phyloP scores from a whole-genome alignment of 1,140 invertebrate genomes.

The Paracyclopina nana region DNA sequence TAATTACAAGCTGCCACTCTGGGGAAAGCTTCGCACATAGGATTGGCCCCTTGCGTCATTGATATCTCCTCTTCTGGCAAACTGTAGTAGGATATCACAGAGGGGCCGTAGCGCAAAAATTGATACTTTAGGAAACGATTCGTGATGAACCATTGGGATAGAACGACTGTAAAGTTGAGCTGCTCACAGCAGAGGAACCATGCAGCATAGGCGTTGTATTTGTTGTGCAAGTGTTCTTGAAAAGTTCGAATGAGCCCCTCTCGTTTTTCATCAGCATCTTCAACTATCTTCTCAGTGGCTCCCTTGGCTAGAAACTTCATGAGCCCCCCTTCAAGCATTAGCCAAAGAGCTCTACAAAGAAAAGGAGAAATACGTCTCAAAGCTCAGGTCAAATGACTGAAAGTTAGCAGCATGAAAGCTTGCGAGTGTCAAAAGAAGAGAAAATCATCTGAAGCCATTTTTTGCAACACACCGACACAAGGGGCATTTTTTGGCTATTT shows the following conservation, averaged over 20 bases:
- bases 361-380: too few species aligned
- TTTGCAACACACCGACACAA: too few species aligned
- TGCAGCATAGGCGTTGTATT: constrained; percentile 9
- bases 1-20: constrained; percentile 11
- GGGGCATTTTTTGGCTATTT: too few species aligned
- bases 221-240: constrained; percentile 14
- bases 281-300: constrained; percentile 7
- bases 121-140: constrained; percentile 11
- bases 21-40: constrained; percentile 14
- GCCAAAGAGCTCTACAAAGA: constrained; percentile 22
- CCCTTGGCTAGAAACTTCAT: constrained; percentile 16
- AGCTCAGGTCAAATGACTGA: too few species aligned
- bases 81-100: background rate
- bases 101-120: constrained; percentile 10
- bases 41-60: background rate
- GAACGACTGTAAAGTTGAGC: constrained; percentile 1
- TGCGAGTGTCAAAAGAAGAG: too few species aligned
- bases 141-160: constrained; percentile 2
- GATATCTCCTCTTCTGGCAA: constrained; percentile 8
- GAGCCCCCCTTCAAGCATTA: constrained; percentile 21
- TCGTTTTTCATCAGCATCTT: constrained; percentile 2
- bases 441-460: too few species aligned
- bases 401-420: too few species aligned
- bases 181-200: constrained; percentile 4
- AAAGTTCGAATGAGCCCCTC: constrained; percentile 7